Conservation (phyloP, 1,140 invertebrate species). For the Chironomus tepperi region DNA sequence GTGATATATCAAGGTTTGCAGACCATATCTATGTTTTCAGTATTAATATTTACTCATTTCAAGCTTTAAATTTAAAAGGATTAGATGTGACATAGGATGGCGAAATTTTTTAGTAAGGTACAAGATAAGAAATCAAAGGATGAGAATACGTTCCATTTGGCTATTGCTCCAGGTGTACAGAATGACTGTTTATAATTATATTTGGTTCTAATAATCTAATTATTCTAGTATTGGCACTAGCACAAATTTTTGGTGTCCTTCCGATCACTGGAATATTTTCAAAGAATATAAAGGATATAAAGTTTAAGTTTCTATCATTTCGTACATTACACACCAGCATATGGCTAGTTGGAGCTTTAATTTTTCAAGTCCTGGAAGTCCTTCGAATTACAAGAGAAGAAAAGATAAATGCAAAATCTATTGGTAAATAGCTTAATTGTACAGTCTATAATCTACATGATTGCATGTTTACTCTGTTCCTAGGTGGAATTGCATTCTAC, state of each 20-base stretch:
- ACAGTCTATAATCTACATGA: slow-evolving; percentile 6
- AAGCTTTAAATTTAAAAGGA: no score
- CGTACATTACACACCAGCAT: slow-evolving; percentile 30
- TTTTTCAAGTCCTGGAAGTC: slow-evolving; percentile 29
- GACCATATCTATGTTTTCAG: no score
- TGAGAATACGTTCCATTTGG: not conserved
- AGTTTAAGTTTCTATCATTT: slow-evolving; percentile 31
- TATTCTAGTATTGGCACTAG: slow-evolving; percentile 34
- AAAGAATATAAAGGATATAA: slow-evolving; percentile 30
- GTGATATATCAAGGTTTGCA: no score
- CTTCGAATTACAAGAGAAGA: slow-evolving; percentile 31
- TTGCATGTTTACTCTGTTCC: not conserved
- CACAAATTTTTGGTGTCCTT: slow-evolving; percentile 34
- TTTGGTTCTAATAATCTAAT: not conserved
- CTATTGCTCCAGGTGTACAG: not conserved
- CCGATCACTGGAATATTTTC: slow-evolving; percentile 31
- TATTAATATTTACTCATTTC: no score
- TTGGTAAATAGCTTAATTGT: slow-evolving; percentile 30
- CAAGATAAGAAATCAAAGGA: not conserved
- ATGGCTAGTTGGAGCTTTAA: slow-evolving; percentile 30
- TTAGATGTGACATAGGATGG: no score
- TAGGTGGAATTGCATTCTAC: slow-evolving; percentile 35
- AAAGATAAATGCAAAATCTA: slow-evolving; percentile 34
- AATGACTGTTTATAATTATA: no score
- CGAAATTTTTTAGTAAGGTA: not conserved